phyloP scores from a whole-genome alignment of 1,140 invertebrate species.

The Antheraea mylitta region DNA sequence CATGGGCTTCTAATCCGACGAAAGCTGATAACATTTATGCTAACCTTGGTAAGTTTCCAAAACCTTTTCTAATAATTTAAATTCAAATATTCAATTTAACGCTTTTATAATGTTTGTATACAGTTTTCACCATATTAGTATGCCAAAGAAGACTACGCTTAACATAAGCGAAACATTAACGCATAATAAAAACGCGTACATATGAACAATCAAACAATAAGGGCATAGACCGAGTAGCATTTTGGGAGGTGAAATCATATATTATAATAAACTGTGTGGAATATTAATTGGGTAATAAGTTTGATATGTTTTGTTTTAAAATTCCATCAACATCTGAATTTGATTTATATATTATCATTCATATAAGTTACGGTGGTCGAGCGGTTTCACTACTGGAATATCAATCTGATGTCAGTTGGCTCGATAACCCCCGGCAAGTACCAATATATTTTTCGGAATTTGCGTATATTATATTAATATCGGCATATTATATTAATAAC shows the following conservation, averaged over 20 bases:
- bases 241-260: neutral
- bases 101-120: conserved; percentile 1
- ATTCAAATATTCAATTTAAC: neutral
- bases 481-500: no score
- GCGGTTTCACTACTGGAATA: no score
- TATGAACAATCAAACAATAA: neutral
- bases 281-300: no score
- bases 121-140: conserved; percentile 7
- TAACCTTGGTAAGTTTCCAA: conserved; percentile 84
- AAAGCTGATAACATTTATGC: conserved; percentile 85
- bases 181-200: neutral
- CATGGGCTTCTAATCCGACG: conserved; percentile 63
- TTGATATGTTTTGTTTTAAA: no score
- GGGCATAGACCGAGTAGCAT: neutral
- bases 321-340: no score
- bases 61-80: neutral
- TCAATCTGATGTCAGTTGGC: no score
- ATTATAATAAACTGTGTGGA: neutral
- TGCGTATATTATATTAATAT: no score
- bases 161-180: conserved; percentile 8
- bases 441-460: no score
- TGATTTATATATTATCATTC: no score
- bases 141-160: neutral
- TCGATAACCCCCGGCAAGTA: no score
- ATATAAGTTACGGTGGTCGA: no score